Conservation (phyloP, 2,797 vertebrate species). For the Dromococcyx pavoninus region DNA sequence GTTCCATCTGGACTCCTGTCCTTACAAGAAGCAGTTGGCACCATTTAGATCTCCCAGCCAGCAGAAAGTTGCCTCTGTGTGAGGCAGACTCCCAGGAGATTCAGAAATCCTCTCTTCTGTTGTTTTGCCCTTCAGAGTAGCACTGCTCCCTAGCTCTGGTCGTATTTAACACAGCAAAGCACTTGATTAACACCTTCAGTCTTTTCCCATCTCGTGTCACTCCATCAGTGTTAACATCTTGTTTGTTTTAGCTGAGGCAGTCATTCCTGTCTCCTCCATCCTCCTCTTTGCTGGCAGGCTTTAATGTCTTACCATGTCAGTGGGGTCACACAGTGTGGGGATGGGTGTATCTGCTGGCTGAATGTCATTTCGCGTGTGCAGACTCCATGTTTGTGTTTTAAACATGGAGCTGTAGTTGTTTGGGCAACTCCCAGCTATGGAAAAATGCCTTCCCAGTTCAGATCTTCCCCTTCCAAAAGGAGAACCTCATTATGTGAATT, state of each 20-base stretch:
- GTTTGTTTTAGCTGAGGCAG: not conserved
- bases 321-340: not conserved
- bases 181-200: not conserved
- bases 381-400: not conserved
- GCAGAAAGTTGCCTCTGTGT: conserved; percentile 28
- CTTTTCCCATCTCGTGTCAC: not conserved
- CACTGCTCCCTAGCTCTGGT: not conserved
- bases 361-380: not conserved
- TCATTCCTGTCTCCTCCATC: not conserved
- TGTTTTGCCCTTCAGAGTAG: not conserved
- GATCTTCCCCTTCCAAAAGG: not conserved
- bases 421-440: not conserved
- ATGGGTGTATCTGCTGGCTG: not conserved
- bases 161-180: not conserved
- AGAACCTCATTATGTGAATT: not conserved
- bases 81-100: not conserved
- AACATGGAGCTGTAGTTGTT: not conserved
- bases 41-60: not conserved
- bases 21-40: conserved; percentile 29
- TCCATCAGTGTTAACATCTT: rapidly evolving
- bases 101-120: not conserved
- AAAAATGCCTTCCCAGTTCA: not conserved
- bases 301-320: rapidly evolving
- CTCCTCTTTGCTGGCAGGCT: not conserved
- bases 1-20: conserved; percentile 45